phyloP scores from a whole-genome alignment of 2,113 vertebrate genomes.

The Penelope pileata region DNA sequence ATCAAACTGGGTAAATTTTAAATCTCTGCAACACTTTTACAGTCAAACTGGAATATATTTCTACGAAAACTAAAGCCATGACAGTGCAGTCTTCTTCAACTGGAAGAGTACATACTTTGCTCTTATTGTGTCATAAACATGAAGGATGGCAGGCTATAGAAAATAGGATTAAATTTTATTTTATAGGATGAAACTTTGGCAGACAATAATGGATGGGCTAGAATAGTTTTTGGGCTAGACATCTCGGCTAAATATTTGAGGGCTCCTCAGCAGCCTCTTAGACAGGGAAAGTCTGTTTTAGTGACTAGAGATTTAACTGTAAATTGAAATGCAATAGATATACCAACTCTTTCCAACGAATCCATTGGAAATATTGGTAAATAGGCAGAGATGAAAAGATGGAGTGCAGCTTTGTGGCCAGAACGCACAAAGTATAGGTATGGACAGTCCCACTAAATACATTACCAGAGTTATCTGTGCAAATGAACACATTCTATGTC shows the following conservation, averaged over 20 bases:
- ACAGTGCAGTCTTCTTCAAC: background rate
- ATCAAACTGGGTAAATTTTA: background rate
- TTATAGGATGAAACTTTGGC: background rate
- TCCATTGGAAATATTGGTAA: background rate
- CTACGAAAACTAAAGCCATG: background rate
- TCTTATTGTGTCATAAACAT: background rate
- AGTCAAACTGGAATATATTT: background rate
- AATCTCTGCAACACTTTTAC: background rate
- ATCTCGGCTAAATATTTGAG: background rate
- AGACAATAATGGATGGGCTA: background rate
- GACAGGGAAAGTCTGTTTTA: background rate
- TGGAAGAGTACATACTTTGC: background rate
- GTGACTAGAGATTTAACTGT: background rate
- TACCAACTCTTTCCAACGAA: background rate
- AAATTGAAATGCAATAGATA: background rate
- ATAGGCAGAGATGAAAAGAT: background rate
- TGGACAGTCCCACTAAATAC: background rate
- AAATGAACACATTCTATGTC: background rate
- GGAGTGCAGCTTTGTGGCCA: background rate
- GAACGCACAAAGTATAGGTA: background rate
- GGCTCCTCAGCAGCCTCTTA: background rate
- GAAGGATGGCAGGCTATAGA: background rate
- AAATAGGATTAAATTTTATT: background rate
- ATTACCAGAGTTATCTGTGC: background rate
- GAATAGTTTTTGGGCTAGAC: background rate